A percentile compares a stretch with the other conserved stretches of the same genome.
These are phyloP conservation scores for Lepidocyrtoides sp. DNA, from an alignment of 2,888 invertebrate species.

Conservation along the genomic window DNA sequence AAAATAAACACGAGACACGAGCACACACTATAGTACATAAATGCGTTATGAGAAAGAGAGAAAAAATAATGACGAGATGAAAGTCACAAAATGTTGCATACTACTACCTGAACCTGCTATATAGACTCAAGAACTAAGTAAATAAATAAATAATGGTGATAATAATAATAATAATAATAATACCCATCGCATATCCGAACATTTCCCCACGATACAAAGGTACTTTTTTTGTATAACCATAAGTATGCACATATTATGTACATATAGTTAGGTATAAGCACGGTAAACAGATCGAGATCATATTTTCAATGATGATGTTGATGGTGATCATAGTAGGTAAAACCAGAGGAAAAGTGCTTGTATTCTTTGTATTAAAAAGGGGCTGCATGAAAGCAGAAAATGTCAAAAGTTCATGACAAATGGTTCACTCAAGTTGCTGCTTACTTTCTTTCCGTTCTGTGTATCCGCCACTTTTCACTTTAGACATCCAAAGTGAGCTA, in stretches of 20 bases:
- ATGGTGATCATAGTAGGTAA: neutral
- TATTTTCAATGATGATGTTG: neutral
- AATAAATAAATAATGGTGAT: conserved; percentile 45
- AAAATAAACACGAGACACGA: neutral
- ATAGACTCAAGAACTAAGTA: neutral
- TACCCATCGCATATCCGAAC: neutral
- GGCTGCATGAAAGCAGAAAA: conserved; percentile 68
- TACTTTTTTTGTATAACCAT: too few species aligned
- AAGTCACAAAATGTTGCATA: conserved; percentile 14
- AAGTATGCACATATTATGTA: too few species aligned
- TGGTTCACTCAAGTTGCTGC: conserved; percentile 74
- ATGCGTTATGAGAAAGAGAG: neutral
- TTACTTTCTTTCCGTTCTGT: conserved; percentile 61
- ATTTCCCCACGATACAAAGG: neutral
- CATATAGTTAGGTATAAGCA: neutral
- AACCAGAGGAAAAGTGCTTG: conserved; percentile 4
- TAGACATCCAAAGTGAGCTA: conserved; percentile 28
- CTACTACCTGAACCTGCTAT: conserved; percentile 19
- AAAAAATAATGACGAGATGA: neutral
- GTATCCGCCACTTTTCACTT: conserved; percentile 69
- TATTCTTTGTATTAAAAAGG: neutral
- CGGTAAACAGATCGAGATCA: neutral
- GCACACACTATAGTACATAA: neutral
- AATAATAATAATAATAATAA: conserved; percentile 18
- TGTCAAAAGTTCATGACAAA: conserved; percentile 80